phyloP scores from a whole-genome alignment of 2,888 invertebrate genomes.

The Drosophila formosana region DNA sequence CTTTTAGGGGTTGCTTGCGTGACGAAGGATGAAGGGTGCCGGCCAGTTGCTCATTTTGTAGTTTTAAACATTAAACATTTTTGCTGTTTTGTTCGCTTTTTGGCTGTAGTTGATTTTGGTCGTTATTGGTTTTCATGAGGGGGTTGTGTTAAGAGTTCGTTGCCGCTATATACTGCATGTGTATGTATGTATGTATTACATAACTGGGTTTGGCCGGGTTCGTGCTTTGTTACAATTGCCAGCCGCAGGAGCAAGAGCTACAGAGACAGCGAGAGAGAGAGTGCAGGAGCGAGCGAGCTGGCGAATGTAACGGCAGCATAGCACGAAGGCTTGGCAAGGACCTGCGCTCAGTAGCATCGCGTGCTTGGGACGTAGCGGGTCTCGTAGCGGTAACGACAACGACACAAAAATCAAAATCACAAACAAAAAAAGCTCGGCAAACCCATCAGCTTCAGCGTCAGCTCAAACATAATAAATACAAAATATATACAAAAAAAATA shows the following conservation, averaged over 20 bases:
- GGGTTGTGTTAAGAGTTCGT: conserved; percentile 42
- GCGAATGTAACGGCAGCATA: conserved; percentile 40
- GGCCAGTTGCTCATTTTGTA: conserved; percentile 64
- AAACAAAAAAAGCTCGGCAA: conserved; percentile 45
- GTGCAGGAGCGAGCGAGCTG: background rate
- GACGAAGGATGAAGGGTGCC: conserved; percentile 5
- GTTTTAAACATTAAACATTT: conserved; percentile 39
- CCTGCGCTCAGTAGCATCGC: conserved; percentile 78
- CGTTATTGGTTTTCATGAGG: conserved; percentile 26
- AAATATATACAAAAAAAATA: background rate
- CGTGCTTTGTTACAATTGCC: conserved; percentile 68
- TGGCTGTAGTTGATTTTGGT: conserved; percentile 13
- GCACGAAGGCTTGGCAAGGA: conserved; percentile 53
- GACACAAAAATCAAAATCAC: conserved; percentile 9
- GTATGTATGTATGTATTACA: conserved; percentile 63
- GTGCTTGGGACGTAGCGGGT: conserved; percentile 75
- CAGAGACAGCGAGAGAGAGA: background rate
- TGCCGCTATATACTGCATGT: conserved; percentile 9
- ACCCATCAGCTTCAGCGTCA: conserved; percentile 11
- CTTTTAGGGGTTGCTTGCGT: conserved; percentile 58
- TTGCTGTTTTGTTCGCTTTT: background rate
- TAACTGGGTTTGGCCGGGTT: conserved; percentile 75
- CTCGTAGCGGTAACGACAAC: conserved; percentile 50
- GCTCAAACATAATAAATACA: too few relatives aligned
- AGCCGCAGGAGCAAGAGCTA: conserved; percentile 19